Evolutionary conservation across 2,888 invertebrate genomes (phyloP).

Genomic region (Hypselothyrea guttata): DNA sequence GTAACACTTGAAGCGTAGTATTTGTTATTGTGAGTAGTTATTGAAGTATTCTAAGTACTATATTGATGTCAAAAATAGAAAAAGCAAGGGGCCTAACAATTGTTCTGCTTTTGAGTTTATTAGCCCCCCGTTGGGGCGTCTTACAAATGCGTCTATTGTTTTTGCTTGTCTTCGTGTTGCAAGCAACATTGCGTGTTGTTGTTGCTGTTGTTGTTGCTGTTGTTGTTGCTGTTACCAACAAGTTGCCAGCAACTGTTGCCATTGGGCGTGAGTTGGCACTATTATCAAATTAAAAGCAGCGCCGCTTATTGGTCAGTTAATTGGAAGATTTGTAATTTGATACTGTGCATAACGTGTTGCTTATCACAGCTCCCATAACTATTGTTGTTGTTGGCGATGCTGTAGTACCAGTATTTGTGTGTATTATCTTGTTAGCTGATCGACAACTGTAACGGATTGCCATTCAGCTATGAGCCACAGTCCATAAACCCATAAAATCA

Average conservation of each 20-base stretch:
- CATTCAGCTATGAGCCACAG: slow-evolving; percentile 35
- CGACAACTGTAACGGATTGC: slow-evolving; percentile 74
- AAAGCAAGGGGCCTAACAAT: slow-evolving; percentile 37
- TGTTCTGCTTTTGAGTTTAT: slow-evolving; percentile 71
- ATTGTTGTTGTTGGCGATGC: slow-evolving; percentile 42
- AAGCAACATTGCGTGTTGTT: slow-evolving; percentile 32
- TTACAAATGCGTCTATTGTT: slow-evolving; percentile 71
- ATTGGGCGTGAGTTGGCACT: slow-evolving; percentile 69
- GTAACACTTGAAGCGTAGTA: slow-evolving; percentile 16
- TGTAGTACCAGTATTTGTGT: slow-evolving; percentile 41
- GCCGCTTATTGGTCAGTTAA: slow-evolving; percentile 75
- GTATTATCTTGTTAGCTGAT: slow-evolving; percentile 76
- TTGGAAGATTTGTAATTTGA: slow-evolving; percentile 75
- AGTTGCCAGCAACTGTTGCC: slow-evolving; percentile 36
- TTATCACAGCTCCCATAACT: slow-evolving; percentile 63
- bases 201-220: slow-evolving; percentile 23
- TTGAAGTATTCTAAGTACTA: slow-evolving; percentile 27
- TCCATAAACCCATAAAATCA: slow-evolving; percentile 12
- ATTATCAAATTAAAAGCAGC: slow-evolving; percentile 69
- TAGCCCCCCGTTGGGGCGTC: slow-evolving; percentile 69
- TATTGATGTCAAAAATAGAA: slow-evolving; percentile 42
- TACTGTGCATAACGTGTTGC: slow-evolving; percentile 68
- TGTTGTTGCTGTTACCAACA: slow-evolving; percentile 46
- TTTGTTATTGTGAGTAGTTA: slow-evolving; percentile 24
- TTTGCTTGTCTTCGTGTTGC: slow-evolving; percentile 42